Evolutionary conservation across 2,113 vertebrate genomes (phyloP).

Genomic region (Pheucticus melanocephalus): DNA sequence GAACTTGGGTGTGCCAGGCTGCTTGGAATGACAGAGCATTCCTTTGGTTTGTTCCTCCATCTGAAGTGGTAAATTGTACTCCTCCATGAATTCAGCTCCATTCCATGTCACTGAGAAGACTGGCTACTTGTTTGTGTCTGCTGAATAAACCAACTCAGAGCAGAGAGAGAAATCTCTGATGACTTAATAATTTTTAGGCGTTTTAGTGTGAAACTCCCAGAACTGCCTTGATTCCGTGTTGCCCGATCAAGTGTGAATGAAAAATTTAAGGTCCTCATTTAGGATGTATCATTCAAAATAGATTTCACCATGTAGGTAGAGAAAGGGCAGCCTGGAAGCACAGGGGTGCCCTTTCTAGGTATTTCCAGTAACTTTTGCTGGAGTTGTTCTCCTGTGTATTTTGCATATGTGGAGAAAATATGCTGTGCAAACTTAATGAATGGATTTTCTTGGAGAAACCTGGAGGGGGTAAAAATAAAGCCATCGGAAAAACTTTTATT

Average conservation of each 20-base stretch:
- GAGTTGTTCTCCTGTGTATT: neutral
- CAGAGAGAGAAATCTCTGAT: neutral
- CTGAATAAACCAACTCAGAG: conserved; percentile 17
- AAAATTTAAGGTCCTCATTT: neutral
- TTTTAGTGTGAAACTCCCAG: neutral
- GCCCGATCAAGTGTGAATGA: neutral
- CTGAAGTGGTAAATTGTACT: neutral
- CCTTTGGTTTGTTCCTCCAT: neutral
- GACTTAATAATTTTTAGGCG: neutral
- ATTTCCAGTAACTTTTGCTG: neutral
- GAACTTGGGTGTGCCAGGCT: neutral
- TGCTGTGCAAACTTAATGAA: neutral
- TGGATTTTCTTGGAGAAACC: conserved; percentile 10
- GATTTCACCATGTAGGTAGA: neutral
- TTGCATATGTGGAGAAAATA: neutral
- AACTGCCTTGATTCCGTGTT: neutral
- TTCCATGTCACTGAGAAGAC: conserved; percentile 9
- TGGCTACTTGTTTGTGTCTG: conserved; percentile 67
- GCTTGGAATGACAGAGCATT: neutral
- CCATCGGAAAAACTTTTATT: neutral
- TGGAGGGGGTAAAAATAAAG: neutral
- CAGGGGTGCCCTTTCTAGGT: neutral
- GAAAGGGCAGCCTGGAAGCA: neutral
- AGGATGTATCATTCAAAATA: neutral
- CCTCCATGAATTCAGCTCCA: neutral